Conservation (phyloP, 30 jellyfish, hydroid and myxozoan genomes). For the Cassiopea xamachana region DNA sequence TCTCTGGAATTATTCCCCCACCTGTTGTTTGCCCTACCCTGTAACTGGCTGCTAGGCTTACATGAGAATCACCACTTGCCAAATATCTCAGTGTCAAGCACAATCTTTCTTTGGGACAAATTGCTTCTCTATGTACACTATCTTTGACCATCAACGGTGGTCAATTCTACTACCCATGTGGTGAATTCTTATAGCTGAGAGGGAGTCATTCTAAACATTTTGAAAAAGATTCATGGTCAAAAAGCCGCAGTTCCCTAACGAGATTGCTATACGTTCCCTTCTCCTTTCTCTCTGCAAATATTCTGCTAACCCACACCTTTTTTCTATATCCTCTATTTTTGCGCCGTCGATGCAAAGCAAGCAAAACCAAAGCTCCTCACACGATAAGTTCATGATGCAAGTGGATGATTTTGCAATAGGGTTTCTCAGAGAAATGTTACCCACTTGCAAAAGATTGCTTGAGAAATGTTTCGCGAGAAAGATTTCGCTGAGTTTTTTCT, state of each 20-base stretch:
- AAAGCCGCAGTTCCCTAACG: constrained; percentile 32
- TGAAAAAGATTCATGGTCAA: constrained; percentile 33
- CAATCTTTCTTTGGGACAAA: constrained; percentile 50
- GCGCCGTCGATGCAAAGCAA: constrained; percentile 5
- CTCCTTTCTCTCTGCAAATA: constrained; percentile 31
- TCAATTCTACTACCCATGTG: constrained; percentile 1
- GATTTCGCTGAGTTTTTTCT: constrained; percentile 1
- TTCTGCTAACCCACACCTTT: constrained; percentile 7
- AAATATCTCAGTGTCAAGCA: constrained; percentile 51
- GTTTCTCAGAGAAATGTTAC: not conserved
- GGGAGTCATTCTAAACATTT: constrained; percentile 42
- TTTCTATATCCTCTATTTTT: constrained; percentile 1
- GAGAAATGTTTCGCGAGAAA: constrained; percentile 19
- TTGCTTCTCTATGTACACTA: constrained; percentile 2
- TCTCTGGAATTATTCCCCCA: constrained; percentile 33
- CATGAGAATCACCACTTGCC: constrained; percentile 73
- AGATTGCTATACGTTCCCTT: constrained; percentile 25
- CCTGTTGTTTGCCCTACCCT: constrained; percentile 40
- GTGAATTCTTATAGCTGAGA: constrained; percentile 17
- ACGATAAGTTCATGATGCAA: constrained; percentile 21
- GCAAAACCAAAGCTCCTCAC: constrained; percentile 19
- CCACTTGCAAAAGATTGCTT: constrained; percentile 1
- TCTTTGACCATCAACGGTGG: not conserved
- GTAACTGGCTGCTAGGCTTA: constrained; percentile 61
- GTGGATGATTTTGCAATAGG: not conserved